These are phyloP conservation scores for Heliangelus exortis DNA, from an alignment of 2,797 vertebrate species.

Conservation along the genomic window DNA sequence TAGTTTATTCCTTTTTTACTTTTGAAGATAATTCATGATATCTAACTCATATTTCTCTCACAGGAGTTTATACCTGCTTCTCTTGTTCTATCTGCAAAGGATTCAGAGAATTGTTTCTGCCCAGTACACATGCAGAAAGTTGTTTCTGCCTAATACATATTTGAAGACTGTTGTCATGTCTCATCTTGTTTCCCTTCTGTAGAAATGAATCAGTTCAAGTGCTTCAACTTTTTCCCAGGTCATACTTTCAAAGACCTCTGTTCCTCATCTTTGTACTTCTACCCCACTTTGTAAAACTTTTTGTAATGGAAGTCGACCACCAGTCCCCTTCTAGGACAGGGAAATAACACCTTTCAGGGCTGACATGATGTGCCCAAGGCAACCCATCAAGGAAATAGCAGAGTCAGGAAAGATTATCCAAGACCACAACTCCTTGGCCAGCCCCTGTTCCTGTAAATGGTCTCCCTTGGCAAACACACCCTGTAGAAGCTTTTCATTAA, in stretches of 20 bases:
- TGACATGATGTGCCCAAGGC: background rate
- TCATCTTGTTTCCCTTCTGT: constrained; percentile 7
- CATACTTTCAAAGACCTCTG: background rate
- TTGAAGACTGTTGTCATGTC: constrained; percentile 35
- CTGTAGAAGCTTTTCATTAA: background rate
- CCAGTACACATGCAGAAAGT: background rate
- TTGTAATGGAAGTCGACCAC: background rate
- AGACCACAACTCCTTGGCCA: background rate
- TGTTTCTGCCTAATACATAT: constrained; percentile 26
- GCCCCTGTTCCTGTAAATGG: background rate
- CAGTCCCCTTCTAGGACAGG: background rate
- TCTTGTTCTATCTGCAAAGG: background rate
- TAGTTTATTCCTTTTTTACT: background rate
- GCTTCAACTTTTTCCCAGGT: background rate
- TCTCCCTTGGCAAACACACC: background rate
- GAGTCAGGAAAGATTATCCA: background rate
- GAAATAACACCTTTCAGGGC: background rate
- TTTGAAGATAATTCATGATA: background rate
- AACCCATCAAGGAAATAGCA: background rate
- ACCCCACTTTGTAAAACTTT: background rate
- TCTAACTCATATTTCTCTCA: background rate
- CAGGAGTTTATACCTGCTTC: background rate
- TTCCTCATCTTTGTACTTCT: background rate
- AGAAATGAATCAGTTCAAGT: background rate
- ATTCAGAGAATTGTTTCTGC: background rate